Percentiles rank a stretch among this genome's conserved stretches.
phyloP scores from a whole-genome alignment of 2,888 invertebrate species.

The Aphidoletes aphidimyza region DNA sequence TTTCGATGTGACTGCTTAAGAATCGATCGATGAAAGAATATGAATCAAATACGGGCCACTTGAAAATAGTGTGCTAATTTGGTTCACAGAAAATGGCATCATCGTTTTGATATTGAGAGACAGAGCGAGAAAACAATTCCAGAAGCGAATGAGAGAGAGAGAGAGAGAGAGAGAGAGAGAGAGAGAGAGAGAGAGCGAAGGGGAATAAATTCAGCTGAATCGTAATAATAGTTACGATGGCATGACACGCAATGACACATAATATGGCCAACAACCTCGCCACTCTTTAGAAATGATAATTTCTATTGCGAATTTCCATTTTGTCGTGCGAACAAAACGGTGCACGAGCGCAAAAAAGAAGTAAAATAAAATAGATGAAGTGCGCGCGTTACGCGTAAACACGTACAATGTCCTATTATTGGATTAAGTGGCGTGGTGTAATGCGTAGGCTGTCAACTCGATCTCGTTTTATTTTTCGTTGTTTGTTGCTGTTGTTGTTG shows the following conservation, averaged over 20 bases:
- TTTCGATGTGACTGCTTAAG: not conserved
- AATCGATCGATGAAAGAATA: not conserved
- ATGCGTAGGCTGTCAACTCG: conserved; percentile 40
- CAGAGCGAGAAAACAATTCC: not conserved
- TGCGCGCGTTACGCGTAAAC: not conserved
- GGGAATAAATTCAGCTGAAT: not conserved
- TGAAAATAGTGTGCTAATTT: conserved; percentile 3
- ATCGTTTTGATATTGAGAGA: not conserved
- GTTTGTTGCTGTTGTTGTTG: not conserved
- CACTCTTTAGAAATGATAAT: conserved; percentile 40
- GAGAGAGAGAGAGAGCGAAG: not conserved
- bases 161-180: not conserved
- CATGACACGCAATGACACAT: conserved; percentile 39
- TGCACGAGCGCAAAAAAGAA: not conserved
- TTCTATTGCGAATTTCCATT: conserved; percentile 52
- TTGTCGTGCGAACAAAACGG: conserved; percentile 16
- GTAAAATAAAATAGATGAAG: not conserved
- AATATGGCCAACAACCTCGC: conserved; percentile 52
- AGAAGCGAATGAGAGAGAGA: not conserved
- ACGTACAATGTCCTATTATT: conserved; percentile 52
- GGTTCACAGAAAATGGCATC: not conserved
- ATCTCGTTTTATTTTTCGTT: too few relatives aligned
- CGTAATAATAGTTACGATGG: not conserved
- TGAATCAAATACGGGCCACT: not conserved
- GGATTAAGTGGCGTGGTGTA: conserved; percentile 53